Evolutionary conservation across 2,888 invertebrate species (phyloP), one percentile per base, ranked within the genome.

Genomic region (Prosopocoilus inquinatus): DNA sequence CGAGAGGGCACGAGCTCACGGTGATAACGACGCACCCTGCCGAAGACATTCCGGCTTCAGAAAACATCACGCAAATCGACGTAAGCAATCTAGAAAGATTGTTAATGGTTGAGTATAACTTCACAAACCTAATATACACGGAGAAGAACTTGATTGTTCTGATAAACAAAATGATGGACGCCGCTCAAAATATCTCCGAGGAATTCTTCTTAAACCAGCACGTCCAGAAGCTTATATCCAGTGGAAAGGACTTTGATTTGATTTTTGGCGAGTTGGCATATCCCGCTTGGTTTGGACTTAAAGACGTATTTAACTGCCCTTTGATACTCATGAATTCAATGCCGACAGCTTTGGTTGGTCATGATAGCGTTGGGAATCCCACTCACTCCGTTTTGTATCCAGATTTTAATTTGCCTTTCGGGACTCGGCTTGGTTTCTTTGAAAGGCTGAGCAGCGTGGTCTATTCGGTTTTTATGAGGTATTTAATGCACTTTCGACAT

Each of bases 1-100:
- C 50, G 34, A 41, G 67, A 35, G 70, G 70, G 36, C 72, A 72
- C 53, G 55, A 70, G 47, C 55, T 71, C 2, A 68, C 70, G 3
- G 53, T 67, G 5, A 52, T 71, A 5, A 64, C 70, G 3, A 64
- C 70, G 2, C 43, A 65, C 32, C 67, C 67, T 4, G 15, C 66
- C 12, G 50, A 47, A 1, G 55, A 62, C 48, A 28, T 28, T 3
- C 38, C 55, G 2, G 45, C 13, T 1, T 48, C 58, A 15, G 28
- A 28, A 9, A 58, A 64, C 50, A 46, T 65, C 20, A 55, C 48
- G 9, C 60, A 65, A 61, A 62, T 65, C 8, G 58, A 63, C 50
- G 41, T 64, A n/a, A 46, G 49, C 8, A 56, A 47, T 28, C 34
- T 12, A n/a, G 36, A 59, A 11, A 44, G 54, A 4, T 11, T 51